Evolutionary conservation across 2,113 vertebrate species (phyloP), one percentile per base, ranked within the genome.

Genomic region (Tyrannus savana): DNA sequence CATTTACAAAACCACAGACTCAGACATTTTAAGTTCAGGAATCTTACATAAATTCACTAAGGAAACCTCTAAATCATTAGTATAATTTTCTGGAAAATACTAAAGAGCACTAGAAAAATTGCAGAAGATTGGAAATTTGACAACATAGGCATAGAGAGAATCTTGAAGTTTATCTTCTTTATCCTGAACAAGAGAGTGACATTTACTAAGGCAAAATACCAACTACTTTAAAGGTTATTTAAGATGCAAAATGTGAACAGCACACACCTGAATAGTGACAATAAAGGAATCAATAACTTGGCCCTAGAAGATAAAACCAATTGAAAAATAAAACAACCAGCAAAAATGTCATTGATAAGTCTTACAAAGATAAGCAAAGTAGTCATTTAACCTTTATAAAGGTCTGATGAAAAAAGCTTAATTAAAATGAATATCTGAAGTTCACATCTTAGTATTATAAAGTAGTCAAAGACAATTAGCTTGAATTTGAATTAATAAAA

Each of bases 401-500:
- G 7, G 37, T 4, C 0, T 56, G 24, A 60, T 60, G 41, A 79
- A 92, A 52, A 59, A 3, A 12, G 1, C n/a, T 72, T 83, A 9
- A 63, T 37, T 64, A 37, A 58, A 77, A 79, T 37, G 64, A 94
- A 50, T 33, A 69, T 46, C 31, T 78, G 42, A 93, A 63, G 82
- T 77, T 52, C 37, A 49, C 41, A 64, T 83, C 31, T 74, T 60
- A 50, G 19, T 73, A n/a, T 21, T 33, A 35, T 19, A 23, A 1
- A 46, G 42, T 46, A 84, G 63, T 72, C 73, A 86, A 81, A 60
- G 19, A 77, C 19, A 56, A 42, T 87, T 62, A 78, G 27, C 41
- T 89, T 84, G 55, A 80, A 66, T 89, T 93, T 92, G 58, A 59
- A 89, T 56, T 79, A 76, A 84, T 80, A 93, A 80, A 80, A 7